Evolutionary conservation across 92 coral and sea anemone species (phyloP).

Genomic region (Epizoanthus fatuus): DNA sequence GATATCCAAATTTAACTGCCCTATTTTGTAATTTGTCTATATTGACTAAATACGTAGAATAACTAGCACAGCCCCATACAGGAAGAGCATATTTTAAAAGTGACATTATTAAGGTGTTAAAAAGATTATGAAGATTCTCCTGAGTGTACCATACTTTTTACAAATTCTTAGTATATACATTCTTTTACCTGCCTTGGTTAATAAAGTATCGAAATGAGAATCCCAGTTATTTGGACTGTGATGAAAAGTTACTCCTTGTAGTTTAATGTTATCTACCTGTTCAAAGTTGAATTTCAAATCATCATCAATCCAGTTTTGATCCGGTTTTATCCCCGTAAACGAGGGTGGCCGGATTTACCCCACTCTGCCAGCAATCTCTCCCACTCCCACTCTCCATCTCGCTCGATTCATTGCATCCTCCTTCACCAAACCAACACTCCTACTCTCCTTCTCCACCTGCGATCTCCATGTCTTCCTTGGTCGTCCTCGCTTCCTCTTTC

Average conservation of each 20-base stretch:
- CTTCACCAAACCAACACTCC: too few species aligned
- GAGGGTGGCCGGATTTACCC: too few species aligned
- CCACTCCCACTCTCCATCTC: too few species aligned
- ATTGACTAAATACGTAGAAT: slow-evolving; percentile 30
- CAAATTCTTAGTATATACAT: slow-evolving; percentile 68
- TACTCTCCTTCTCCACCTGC: too few species aligned
- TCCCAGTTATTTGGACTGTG: slow-evolving; percentile 56
- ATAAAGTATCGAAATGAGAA: slow-evolving; percentile 50
- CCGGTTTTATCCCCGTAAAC: too few species aligned
- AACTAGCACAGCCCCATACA: slow-evolving; percentile 55
- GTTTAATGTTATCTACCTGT: slow-evolving; percentile 51
- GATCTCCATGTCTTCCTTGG: too few species aligned
- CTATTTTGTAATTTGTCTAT: slow-evolving; percentile 33
- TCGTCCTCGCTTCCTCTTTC: too few species aligned
- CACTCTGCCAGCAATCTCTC: too few species aligned
- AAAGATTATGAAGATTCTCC: slow-evolving; percentile 47
- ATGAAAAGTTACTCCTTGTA: slow-evolving; percentile 52
- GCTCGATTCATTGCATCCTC: too few species aligned
- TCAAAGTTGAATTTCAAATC: too few species aligned
- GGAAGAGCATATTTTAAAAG: slow-evolving; percentile 53
- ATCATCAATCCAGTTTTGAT: too few species aligned
- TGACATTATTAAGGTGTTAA: slow-evolving; percentile 53
- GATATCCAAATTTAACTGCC: slow-evolving; percentile 37
- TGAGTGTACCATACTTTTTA: slow-evolving; percentile 58
- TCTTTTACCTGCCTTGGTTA: slow-evolving; percentile 53